phyloP scores from a whole-genome alignment of 2,888 invertebrate species.

The Hipparchia semele region DNA sequence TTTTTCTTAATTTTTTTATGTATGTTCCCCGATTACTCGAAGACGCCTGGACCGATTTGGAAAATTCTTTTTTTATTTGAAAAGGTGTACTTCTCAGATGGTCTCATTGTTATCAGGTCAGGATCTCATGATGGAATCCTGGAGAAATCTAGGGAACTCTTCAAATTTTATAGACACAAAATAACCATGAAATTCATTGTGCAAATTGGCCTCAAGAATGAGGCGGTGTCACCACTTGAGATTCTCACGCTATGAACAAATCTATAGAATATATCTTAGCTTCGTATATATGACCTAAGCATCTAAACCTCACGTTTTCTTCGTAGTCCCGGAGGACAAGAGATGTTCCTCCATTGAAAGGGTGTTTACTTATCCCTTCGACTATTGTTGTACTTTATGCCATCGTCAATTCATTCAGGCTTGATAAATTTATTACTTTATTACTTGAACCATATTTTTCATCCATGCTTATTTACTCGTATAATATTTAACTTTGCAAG shows the following conservation, averaged over 20 bases:
- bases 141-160: no score
- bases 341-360: conserved; percentile 41
- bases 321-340: conserved; percentile 37
- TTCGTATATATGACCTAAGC: conserved; percentile 11
- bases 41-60: no score
- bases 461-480: not conserved
- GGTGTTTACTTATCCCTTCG: conserved; percentile 41
- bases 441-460: not conserved
- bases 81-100: no score
- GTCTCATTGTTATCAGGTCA: no score
- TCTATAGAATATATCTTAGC: conserved; percentile 17
- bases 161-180: no score
- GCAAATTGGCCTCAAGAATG: no score
- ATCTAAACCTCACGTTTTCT: conserved; percentile 29
- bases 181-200: no score
- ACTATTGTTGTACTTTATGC: conserved; percentile 27
- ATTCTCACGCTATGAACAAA: not conserved
- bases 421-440: not conserved
- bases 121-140: no score
- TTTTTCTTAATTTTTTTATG: no score
- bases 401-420: conserved; percentile 23
- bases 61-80: no score
- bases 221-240: no score
- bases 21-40: no score
- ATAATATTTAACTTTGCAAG: not conserved